A percentile compares a stretch with the other conserved stretches of the same genome.
Conservation (phyloP, 2,113 vertebrate genomes). For the Callorhinus ursinus region DNA sequence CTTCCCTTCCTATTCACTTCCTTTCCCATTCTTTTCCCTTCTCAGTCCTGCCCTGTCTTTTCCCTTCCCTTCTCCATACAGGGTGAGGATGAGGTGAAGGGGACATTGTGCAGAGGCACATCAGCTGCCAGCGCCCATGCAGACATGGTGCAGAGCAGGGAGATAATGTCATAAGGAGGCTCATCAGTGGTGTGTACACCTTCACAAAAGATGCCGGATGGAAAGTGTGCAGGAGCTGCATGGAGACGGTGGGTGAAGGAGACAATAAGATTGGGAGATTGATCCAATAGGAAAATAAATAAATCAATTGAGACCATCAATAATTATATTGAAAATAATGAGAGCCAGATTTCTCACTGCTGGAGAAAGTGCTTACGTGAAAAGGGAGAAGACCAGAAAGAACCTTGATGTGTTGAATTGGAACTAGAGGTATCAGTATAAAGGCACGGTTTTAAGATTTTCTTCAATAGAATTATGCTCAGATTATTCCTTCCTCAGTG, state of each 20-base stretch:
- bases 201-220: not conserved
- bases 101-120: not conserved
- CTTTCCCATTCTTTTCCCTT: not conserved
- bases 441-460: not conserved
- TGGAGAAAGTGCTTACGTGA: not conserved
- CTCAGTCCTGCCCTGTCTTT: not conserved
- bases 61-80: not conserved
- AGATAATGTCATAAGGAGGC: not conserved
- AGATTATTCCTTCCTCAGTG: not conserved
- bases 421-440: not conserved
- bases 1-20: not conserved
- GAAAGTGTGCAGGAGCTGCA: fast-evolving
- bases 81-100: not conserved
- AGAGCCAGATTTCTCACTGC: not conserved
- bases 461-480: not conserved
- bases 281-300: not conserved
- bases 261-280: not conserved
- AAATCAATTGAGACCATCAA: not conserved
- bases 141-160: not conserved
- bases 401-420: not conserved
- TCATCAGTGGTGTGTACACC: too few relatives aligned
- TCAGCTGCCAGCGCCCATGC: not conserved
- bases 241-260: not conserved
- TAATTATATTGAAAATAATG: not conserved
- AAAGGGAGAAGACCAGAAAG: not conserved